A percentile compares a stretch with the other conserved stretches of the same genome.
Conservation (phyloP, 2,113 vertebrate genomes). For the Marcusenius ussheri region DNA sequence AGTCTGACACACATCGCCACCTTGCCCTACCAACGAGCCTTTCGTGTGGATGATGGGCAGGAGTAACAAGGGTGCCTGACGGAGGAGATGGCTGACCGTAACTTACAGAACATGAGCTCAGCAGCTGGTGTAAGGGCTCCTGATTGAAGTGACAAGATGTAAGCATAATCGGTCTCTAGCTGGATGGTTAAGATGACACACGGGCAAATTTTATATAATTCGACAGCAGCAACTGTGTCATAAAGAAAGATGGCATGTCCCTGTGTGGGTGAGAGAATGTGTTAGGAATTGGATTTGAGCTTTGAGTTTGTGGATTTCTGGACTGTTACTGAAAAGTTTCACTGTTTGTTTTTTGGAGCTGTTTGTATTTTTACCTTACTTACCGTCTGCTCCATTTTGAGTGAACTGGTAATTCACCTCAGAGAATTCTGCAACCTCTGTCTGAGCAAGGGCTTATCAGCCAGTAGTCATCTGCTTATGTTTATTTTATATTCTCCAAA, state of each 20-base stretch:
- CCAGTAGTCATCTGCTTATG: neutral
- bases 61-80: neutral
- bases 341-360: neutral
- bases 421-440: slow-evolving; percentile 67
- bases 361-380: slow-evolving; percentile 50
- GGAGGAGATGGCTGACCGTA: neutral
- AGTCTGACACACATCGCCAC: neutral
- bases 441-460: slow-evolving; percentile 41
- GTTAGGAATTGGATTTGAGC: neutral
- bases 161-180: neutral
- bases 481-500: neutral
- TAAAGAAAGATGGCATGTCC: neutral
- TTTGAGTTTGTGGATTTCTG: neutral
- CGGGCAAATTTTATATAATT: neutral
- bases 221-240: neutral
- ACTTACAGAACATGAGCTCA: neutral
- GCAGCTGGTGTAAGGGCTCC: neutral
- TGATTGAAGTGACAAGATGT: neutral
- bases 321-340: neutral
- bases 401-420: slow-evolving; percentile 71
- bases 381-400: slow-evolving; percentile 56
- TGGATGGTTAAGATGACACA: neutral
- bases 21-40: neutral
- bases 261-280: neutral
- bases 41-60: neutral